Conservation (phyloP, 1,140 invertebrate species). For the Penaeus chinensis region DNA sequence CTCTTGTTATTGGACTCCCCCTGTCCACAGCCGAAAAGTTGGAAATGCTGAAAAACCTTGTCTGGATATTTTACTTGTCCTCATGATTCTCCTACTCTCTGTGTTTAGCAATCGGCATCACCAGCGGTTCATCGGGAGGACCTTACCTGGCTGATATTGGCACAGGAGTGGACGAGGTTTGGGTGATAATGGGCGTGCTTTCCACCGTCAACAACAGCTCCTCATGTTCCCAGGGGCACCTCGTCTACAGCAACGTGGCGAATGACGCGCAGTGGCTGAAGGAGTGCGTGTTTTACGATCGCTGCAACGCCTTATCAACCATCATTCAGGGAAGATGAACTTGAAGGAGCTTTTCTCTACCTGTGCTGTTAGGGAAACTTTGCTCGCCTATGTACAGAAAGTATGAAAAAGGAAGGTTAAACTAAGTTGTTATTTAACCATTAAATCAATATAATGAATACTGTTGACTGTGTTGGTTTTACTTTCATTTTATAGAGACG, state of each 20-base stretch:
- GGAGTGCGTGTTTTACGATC: background rate
- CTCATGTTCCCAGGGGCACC: constrained; percentile 2
- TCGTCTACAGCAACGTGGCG: constrained; percentile 15
- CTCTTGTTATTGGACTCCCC: too few species aligned
- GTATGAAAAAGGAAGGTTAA: too few species aligned
- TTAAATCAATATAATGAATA: too few species aligned
- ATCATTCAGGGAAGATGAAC: background rate
- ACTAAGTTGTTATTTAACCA: too few species aligned
- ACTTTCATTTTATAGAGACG: too few species aligned
- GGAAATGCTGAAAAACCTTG: background rate
- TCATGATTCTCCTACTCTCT: background rate
- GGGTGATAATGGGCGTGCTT: constrained; percentile 2
- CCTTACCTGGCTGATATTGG: constrained; percentile 23
- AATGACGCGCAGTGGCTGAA: constrained; percentile 6
- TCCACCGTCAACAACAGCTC: constrained; percentile 3
- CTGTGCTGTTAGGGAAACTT: background rate
- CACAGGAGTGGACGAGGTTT: constrained; percentile 13
- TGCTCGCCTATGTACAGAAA: too few species aligned
- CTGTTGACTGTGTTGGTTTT: too few species aligned
- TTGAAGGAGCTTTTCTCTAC: background rate
- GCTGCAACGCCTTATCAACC: background rate
- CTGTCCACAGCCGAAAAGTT: background rate
- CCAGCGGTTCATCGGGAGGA: constrained; percentile 5
- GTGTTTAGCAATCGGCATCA: background rate
- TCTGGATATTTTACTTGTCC: background rate